Conservation (phyloP, 2,888 invertebrate genomes). For the Allolobophora icterica region DNA sequence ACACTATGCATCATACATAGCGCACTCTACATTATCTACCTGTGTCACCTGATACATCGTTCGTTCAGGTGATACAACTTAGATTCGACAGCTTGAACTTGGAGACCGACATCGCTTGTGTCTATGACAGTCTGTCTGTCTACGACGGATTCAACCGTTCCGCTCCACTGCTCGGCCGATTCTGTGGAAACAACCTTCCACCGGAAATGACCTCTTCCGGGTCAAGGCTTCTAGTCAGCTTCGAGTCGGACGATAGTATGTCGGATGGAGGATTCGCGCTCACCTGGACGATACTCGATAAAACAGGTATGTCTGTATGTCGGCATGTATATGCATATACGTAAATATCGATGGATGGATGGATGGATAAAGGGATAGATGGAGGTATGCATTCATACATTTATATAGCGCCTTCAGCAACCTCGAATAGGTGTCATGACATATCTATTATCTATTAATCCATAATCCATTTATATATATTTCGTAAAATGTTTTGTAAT, state of each 20-base stretch:
- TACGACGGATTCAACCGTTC: conserved; percentile 33
- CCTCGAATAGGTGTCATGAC: background rate
- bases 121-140: conserved; percentile 36
- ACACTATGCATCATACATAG: background rate
- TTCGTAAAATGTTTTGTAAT: background rate
- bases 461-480: background rate
- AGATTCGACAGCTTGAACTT: conserved; percentile 29
- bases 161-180: conserved; percentile 21
- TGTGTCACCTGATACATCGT: background rate
- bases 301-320: background rate
- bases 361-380: background rate
- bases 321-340: background rate
- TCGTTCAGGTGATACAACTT: conserved; percentile 29
- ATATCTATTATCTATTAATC: background rate
- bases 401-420: background rate
- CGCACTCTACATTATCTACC: background rate
- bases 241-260: conserved; percentile 23
- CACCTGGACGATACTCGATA: conserved; percentile 2
- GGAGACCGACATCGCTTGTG: conserved; percentile 28
- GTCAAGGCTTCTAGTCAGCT: background rate
- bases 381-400: background rate
- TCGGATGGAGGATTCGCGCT: background rate
- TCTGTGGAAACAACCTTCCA: conserved; percentile 32
- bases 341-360: background rate
- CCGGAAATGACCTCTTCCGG: conserved; percentile 23